Base-by-base conservation (phyloP, 2,888 invertebrate genomes). In the Acheta domesticus region DNA sequence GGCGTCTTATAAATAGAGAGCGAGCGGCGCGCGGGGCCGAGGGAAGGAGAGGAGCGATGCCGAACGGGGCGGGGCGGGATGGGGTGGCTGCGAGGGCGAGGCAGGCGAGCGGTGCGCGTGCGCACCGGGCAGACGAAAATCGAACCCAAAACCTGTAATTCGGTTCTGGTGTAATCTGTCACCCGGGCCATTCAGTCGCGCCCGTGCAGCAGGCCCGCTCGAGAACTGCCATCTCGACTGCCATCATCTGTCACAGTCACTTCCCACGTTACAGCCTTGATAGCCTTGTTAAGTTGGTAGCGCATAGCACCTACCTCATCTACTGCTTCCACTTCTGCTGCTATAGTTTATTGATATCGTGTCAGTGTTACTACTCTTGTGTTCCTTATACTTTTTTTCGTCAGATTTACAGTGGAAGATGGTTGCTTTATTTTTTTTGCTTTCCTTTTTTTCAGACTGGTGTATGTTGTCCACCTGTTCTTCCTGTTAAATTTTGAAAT, bases 111-210 rank as follows among this genome's bases (percentile, higher is more conserved):
- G n/a, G 62, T 4, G 62, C 14, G 62, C 14, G 62, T 14, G 62
- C n/a, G 62, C n/a, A 12, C 8, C 62, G n/a, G n/a, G 62, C 16
- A 12, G 62, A n/a, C 14, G 62, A n/a, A 62, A 62, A 62, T 62
- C 36, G 36, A 36, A 12, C 12, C 62, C 62, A 62, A 62, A 62
- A 19, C 36, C 62, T 19, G 62, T 62, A 62, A 62, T 62, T 62
- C 62, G 62, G 62, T 62, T 62, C 62, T 62, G 12, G 62, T 62
- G 62, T 62, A 62, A 62, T 62, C 62, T 62, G 62, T 62, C 62
- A 62, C 62, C 19, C 62, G n/a, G 16, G 8, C 62, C 62, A 14
- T 62, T n/a, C 62, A 14, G 14, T n/a, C 62, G 14, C 62, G 19
- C 62, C 62, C 12, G 14, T 19, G 19, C 62, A 12, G 19, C 2